Evolutionary conservation across 2,888 invertebrate genomes (phyloP).

Genomic region (Rhaphigaster nebulosa): DNA sequence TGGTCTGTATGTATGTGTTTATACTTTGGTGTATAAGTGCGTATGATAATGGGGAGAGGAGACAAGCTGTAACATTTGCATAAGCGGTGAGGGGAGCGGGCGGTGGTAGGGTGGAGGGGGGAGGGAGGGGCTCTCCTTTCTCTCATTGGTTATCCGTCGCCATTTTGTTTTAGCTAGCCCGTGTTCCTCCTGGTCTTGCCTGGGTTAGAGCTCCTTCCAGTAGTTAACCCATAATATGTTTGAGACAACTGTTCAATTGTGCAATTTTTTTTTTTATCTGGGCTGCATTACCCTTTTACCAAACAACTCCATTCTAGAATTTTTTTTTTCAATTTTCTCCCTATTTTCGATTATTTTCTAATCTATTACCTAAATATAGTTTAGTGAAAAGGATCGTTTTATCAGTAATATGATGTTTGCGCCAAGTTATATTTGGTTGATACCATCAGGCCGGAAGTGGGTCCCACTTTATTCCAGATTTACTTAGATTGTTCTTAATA

Average conservation of each 20-base stretch:
- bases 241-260: neutral
- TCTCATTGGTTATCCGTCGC: neutral
- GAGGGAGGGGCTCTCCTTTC: neutral
- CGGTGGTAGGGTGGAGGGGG: neutral
- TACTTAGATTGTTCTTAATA: too few species aligned
- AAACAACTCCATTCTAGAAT: neutral
- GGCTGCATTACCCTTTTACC: neutral
- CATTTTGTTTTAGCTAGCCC: conserved; percentile 32
- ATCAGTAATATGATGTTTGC: neutral
- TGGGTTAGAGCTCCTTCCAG: neutral
- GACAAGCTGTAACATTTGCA: conserved; percentile 7
- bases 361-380: neutral
- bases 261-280: neutral
- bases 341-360: neutral
- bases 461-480: too few species aligned
- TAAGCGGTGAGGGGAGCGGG: neutral
- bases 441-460: too few species aligned
- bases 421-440: neutral
- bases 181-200: neutral
- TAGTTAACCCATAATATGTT: neutral
- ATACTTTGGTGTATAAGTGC: neutral
- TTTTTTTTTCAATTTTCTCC: neutral
- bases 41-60: neutral
- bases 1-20: neutral
- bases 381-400: neutral